A percentile compares a stretch with the other conserved stretches of the same genome.
phyloP scores from a whole-genome alignment of 2,888 invertebrate genomes.

The Melolontha melolontha region DNA sequence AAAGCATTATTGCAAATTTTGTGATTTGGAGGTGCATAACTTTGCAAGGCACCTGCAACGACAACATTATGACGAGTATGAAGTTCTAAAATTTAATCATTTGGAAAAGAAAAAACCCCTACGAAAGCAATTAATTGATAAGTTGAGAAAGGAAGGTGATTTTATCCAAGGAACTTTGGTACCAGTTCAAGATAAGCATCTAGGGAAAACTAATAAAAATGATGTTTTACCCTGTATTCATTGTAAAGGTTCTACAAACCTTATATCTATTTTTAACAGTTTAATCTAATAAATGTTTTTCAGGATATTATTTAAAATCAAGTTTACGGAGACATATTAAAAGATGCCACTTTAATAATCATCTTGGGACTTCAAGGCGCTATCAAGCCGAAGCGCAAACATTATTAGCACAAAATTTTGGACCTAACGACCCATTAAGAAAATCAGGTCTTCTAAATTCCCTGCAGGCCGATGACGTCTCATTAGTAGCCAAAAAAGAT shows the following conservation, averaged over 20 bases:
- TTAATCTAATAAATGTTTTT: conserved; percentile 42
- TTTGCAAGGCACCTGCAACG: conserved; percentile 39
- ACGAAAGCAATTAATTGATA: conserved; percentile 46
- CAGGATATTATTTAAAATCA: conserved; percentile 43
- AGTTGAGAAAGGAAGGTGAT: conserved; percentile 42
- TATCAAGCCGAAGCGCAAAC: conserved; percentile 41
- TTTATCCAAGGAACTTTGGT: conserved; percentile 35
- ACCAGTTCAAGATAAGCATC: too few relatives aligned
- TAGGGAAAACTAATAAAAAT: too few relatives aligned
- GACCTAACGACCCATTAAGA: conserved; percentile 45
- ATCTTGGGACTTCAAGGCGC: conserved; percentile 34
- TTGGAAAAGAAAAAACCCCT: conserved; percentile 31
- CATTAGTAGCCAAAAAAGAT: conserved; percentile 47
- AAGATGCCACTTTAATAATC: conserved; percentile 42
- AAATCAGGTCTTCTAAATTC: conserved; percentile 42
- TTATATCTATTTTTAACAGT: too few relatives aligned
- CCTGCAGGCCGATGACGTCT: conserved; percentile 45
- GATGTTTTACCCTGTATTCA: too few relatives aligned
- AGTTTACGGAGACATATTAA: conserved; percentile 44
- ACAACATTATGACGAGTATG: conserved; percentile 22
- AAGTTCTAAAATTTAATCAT: conserved; percentile 6
- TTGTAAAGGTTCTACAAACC: too few relatives aligned
- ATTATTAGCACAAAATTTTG: conserved; percentile 43
- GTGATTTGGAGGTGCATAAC: conserved; percentile 12
- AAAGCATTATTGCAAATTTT: conserved; percentile 11